These are phyloP conservation scores for Drosophila nasuta DNA, from an alignment of 1,140 invertebrate species.

Conservation along the genomic window DNA sequence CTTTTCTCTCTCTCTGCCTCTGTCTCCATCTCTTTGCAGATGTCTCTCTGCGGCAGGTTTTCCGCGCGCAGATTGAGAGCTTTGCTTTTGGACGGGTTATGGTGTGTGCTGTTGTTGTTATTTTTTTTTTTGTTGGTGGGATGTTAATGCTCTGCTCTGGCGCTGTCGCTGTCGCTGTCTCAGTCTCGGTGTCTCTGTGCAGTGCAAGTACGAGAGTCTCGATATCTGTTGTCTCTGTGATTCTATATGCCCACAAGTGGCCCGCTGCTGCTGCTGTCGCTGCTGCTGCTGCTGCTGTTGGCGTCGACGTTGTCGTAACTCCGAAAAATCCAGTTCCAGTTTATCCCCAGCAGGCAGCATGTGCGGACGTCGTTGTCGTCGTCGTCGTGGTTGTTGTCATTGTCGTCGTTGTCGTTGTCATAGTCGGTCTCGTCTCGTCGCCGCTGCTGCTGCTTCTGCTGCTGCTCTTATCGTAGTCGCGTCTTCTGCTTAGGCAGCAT, in stretches of 20 bases:
- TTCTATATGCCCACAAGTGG: conserved; percentile 62
- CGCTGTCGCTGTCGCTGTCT: neutral
- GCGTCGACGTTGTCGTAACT: conserved; percentile 60
- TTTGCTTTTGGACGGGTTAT: conserved; percentile 55
- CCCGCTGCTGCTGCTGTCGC: conserved; percentile 17
- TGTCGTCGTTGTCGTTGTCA: conserved; percentile 25
- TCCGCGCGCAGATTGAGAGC: conserved; percentile 47
- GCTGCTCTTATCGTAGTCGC: conserved; percentile 13
- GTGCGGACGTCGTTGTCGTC: conserved; percentile 80
- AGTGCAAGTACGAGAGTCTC: conserved; percentile 65
- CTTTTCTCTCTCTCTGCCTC: neutral
- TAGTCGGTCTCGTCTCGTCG: conserved; percentile 10
- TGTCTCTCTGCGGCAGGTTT: conserved; percentile 23
- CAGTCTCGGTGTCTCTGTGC: conserved; percentile 3
- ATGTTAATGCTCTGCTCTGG: conserved; percentile 35
- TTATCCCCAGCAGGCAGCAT: conserved; percentile 84
- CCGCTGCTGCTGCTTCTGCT: neutral
- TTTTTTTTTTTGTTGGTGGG: conserved; percentile 12
- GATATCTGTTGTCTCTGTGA: conserved; percentile 70
- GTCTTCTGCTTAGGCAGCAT: conserved; percentile 15
- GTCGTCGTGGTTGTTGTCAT: conserved; percentile 44
- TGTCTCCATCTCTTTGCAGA: neutral
- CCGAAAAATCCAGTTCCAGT: conserved; percentile 84
- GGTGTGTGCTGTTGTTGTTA: conserved; percentile 7
- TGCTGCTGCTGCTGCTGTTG: conserved; percentile 1